Conservation (phyloP, 2,888 invertebrate species). For the Hyposoter dolosus region DNA sequence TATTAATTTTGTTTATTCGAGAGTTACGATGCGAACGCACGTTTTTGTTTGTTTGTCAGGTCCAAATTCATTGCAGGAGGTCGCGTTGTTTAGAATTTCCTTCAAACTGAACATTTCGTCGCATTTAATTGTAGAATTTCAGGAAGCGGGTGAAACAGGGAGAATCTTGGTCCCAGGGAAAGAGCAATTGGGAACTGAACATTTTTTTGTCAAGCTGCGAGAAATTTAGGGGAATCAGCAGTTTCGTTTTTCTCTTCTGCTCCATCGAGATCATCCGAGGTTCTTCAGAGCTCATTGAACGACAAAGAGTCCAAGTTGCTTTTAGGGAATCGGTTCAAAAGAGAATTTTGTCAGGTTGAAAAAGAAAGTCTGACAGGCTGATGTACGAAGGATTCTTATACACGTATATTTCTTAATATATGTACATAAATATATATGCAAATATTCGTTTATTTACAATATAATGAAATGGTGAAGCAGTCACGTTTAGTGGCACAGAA, state of each 20-base stretch:
- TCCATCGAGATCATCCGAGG: no score
- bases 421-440: conserved; percentile 28
- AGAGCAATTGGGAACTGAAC: no score
- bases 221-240: no score
- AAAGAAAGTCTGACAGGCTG: conserved; percentile 1
- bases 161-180: background rate
- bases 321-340: background rate
- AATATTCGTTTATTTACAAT: conserved; percentile 67
- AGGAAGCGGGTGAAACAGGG: background rate
- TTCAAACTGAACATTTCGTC: background rate
- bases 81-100: background rate
- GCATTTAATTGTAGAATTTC: background rate
- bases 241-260: no score
- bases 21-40: no score
- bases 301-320: no score
- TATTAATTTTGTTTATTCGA: no score
- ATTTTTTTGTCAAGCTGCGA: no score
- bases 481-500: conserved; percentile 46
- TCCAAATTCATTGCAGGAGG: background rate
- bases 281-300: no score
- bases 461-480: conserved; percentile 58
- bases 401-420: conserved; percentile 39
- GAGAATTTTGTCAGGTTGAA: background rate
- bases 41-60: background rate
- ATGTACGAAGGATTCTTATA: conserved; percentile 28